Evolutionary conservation across 2,888 invertebrate species (phyloP).

Genomic region (Eupeodes latifasciatus): DNA sequence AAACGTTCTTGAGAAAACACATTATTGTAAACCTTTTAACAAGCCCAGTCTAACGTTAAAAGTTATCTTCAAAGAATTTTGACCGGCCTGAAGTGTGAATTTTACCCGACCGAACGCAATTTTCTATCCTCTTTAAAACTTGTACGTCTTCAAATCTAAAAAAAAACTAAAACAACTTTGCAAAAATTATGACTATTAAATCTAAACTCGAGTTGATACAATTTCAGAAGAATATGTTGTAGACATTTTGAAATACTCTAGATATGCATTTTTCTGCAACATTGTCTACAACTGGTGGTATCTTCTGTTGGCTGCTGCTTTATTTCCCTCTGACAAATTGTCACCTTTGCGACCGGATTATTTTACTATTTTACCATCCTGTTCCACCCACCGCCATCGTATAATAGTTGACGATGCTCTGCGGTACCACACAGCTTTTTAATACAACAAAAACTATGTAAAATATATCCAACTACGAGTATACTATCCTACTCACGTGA

Average conservation of each 20-base stretch:
- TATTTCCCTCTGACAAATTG: constrained; percentile 61
- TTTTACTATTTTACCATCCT: constrained; percentile 37
- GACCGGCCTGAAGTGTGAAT: not conserved
- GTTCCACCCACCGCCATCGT: not conserved
- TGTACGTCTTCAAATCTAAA: constrained; percentile 46
- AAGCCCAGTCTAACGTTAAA: too few relatives aligned
- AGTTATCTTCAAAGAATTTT: not conserved
- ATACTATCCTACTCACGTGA: constrained; percentile 31
- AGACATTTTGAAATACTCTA: not conserved
- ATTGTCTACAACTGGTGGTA: constrained; percentile 35
- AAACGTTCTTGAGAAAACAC: not conserved
- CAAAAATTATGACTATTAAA: constrained; percentile 3
- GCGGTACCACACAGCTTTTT: not conserved
- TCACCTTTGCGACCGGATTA: constrained; percentile 60
- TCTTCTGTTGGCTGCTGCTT: constrained; percentile 14
- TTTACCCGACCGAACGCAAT: constrained; percentile 1
- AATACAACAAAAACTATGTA: constrained; percentile 1
- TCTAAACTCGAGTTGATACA: not conserved
- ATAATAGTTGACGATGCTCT: not conserved
- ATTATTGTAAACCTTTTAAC: not conserved
- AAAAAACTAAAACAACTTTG: constrained; percentile 18
- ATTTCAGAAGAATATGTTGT: not conserved
- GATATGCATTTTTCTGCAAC: constrained; percentile 49
- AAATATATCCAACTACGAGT: constrained; percentile 27
- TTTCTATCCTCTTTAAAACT: constrained; percentile 32